Base-by-base conservation (phyloP, 2,797 vertebrate genomes). In the Cephalopachus bancanus region DNA sequence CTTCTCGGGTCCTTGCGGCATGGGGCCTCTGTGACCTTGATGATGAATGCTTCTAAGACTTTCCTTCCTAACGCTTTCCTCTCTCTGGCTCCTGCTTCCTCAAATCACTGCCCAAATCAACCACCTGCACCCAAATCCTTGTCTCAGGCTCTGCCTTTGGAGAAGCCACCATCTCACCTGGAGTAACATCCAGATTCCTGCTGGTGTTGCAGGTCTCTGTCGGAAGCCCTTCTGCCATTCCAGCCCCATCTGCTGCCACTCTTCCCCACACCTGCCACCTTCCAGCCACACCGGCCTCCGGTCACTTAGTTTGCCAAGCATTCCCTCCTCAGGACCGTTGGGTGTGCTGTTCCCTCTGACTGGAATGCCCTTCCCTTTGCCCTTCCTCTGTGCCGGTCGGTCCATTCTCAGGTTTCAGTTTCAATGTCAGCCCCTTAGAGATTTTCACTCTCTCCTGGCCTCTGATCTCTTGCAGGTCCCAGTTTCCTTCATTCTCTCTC, bases 211-310 rank as follows among this genome's bases (percentile, higher is more conserved):
- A 59, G 30, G 24, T 1, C 55, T 60, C 17, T 14, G 75, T 53
- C 0, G 0, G 2, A 11, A 33, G 53, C 44, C 12, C 7, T 83
- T 44, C 33, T 1, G 0, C 19, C n/a, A 1, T 33, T 64, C 24
- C 17, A 16, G 1, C 19, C 24, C 85, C 19, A 24, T 60, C 28
- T 55, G 65, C 30, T 44, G 16, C 28, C 30, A 15, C 81, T 11
- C 0, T 49, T 22, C 30, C 24, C 0, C 3, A 11, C 14, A 24
- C 83, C 55, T 69, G 80, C n/a, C 62, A 64, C 57, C 59, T 83
- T 71, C 33, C 4, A 79, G 93, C 17, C 33, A 49, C n/a, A 51
- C 30, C 4, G 7, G 49, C n/a, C n/a, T 75, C 30, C 11, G 11
- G 14, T 49, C 55, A 75, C 20, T 71, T 78, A 22, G 51, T 19